Base-by-base conservation (phyloP, 2,113 vertebrate genomes). In the Microcebus griseorufus region DNA sequence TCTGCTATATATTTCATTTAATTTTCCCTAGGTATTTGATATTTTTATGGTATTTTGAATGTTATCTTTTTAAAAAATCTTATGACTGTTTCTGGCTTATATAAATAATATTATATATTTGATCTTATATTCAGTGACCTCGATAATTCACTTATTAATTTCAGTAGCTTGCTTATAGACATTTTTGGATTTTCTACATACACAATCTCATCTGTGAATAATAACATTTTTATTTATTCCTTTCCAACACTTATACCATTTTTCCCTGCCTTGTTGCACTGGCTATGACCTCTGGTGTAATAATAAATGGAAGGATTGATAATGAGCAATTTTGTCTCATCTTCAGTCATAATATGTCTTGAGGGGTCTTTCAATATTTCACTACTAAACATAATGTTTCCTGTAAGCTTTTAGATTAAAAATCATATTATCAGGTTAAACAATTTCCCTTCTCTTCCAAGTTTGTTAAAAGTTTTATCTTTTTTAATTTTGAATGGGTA, bases 141-240 rank as follows among this genome's bases (percentile, higher is more conserved):
- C 92, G 90, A 94, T 62, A 79, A 91, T 72, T 65, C 20, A 84
- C 23, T 78, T 91, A 65, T 58, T 65, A 88, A 83, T 70, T 90
- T 64, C 37, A 78, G 17, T 29, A 85, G 27, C 9, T 83, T 94
- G 3, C 27, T 84, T n/a, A 79, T 39, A 86, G 29, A 75, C 48
- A 86, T 8, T 94, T 76, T 80, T 90, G 37, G 4, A 65, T 80
- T 88, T 88, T 93, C 20, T 93, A 48, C 29, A 91, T 45, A 75
- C 6, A 58, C 3, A 85, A 32, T 90, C 22, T 88, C 76, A 88
- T 67, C 18, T 90, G 18, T 83, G 34, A 90, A 86, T 80, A 93
- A 58, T 73, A 22, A 92, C 27, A 82, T 6, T 48, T 96, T 88
- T 65, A 37, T 86, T 81, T 93, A 29, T 86, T 92, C 23, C n/a